Base-by-base conservation (phyloP, 2,888 invertebrate genomes). In the Acanthoscelides obtectus region DNA sequence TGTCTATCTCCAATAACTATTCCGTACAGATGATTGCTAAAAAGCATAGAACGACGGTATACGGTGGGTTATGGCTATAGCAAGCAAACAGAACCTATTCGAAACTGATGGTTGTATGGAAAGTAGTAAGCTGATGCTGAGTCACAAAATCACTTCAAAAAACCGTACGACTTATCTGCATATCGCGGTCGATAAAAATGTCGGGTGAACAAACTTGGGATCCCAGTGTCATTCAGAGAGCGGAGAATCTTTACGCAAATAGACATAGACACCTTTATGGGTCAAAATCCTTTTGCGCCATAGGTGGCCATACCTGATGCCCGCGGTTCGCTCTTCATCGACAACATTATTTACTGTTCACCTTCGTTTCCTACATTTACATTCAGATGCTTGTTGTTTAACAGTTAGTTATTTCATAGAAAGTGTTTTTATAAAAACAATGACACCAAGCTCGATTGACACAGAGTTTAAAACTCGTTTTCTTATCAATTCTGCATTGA, bases 291-390 rank as follows among this genome's bases (percentile, higher is more conserved):
- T 73, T 66, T n/a, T 67, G 74, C 22, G 73, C 21, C 77, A 70
- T 73, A 72, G 77, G 77, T 75, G 77, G 77, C 45, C 75, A 77
- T 77, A 77, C 77, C 76, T 77, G 77, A 67, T 67, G 20, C 25
- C 25, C n/a, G 25, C 67, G 19, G 67, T 67, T 67, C 45, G 45
- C 45, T 45, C 45, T 45, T 45, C 45, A 45, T 45, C 45, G 45
- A 45, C 45, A 12, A 45, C 45, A 12, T 45, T 45, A 45, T 45
- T 45, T 45, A 45, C 45, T 45, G 45, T 45, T 45, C 45, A 17
- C 45, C 45, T 45, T 45, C 45, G 12, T 45, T 45, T 45, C 45
- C 45, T 45, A 45, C 45, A 45, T 45, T 45, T 45, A 45, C 45
- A 45, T 45, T 45, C 45, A 45, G 45, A 45, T 45, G 45, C n/a